Evolutionary conservation across 2,888 invertebrate genomes (phyloP).

Genomic region (Oligia strigilis): DNA sequence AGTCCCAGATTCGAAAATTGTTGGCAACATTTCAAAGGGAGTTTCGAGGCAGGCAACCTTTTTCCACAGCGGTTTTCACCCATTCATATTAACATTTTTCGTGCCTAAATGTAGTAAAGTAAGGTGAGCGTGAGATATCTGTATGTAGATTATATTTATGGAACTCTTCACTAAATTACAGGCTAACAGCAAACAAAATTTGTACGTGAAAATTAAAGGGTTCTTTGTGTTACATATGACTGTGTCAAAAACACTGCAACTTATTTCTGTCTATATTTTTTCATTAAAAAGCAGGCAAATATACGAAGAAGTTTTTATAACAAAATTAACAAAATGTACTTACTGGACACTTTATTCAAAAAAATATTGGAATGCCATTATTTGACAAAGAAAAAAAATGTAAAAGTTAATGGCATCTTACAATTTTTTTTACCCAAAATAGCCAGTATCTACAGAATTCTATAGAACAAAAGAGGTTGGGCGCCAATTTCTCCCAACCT

Average conservation of each 20-base stretch:
- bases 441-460: slow-evolving; percentile 6
- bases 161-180: slow-evolving; percentile 20
- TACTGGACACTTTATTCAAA: not conserved
- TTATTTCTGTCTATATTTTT: not conserved
- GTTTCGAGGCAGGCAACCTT: slow-evolving; percentile 39
- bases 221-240: not conserved
- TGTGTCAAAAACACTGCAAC: not conserved
- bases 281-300: not conserved
- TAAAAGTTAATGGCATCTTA: not conserved
- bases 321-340: not conserved
- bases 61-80: slow-evolving; percentile 31
- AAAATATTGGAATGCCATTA: not conserved
- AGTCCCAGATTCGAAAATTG: slow-evolving; percentile 40
- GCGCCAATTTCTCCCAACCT: not conserved
- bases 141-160: slow-evolving; percentile 36
- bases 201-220: slow-evolving; percentile 4
- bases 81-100: slow-evolving; percentile 42
- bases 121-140: slow-evolving; percentile 11
- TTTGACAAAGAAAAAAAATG: not conserved
- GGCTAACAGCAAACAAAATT: not conserved
- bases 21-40: slow-evolving; percentile 60
- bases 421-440: not conserved
- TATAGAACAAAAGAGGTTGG: slow-evolving; percentile 11
- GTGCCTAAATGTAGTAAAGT: slow-evolving; percentile 33
- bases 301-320: not conserved